A percentile compares a stretch with the other conserved stretches of the same genome.
Evolutionary conservation across 2,113 vertebrate species (phyloP).

Genomic region (Micromys minutus): DNA sequence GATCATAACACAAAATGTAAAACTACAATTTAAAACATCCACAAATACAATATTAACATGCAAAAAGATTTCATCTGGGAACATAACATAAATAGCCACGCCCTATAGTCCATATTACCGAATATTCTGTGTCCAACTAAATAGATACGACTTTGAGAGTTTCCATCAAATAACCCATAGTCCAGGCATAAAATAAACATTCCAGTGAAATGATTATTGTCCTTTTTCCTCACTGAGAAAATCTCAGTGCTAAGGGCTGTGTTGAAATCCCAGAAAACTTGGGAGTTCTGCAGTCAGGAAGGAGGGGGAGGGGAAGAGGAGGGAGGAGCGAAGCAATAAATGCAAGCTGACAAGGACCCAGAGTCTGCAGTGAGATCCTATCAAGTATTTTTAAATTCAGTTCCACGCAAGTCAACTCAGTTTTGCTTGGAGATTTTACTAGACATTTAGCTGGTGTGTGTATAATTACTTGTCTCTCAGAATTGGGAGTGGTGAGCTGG

Average conservation of each 20-base stretch:
- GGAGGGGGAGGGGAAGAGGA: constrained; percentile 69
- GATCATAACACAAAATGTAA: not conserved
- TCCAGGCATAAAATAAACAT: constrained; percentile 45
- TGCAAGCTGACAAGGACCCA: constrained; percentile 88
- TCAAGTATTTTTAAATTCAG: constrained; percentile 90
- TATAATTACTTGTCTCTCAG: constrained; percentile 80
- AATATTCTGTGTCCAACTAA: not conserved
- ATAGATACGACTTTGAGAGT: not conserved
- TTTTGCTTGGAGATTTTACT: constrained; percentile 84
- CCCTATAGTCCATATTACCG: not conserved
- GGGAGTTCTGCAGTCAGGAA: constrained; percentile 73
- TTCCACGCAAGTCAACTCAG: constrained; percentile 85
- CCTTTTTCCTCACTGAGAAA: constrained; percentile 60
- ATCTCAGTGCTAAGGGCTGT: constrained; percentile 80
- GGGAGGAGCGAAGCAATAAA: constrained; percentile 85
- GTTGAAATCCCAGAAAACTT: constrained; percentile 80
- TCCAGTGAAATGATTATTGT: constrained; percentile 3
- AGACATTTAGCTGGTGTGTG: constrained; percentile 90
- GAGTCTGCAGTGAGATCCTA: constrained; percentile 85
- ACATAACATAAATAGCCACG: not conserved
- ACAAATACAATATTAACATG: not conserved
- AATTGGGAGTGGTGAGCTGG: constrained; percentile 56
- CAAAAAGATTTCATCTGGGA: not conserved
- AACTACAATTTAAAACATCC: not conserved
- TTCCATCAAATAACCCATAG: not conserved